phyloP scores from a whole-genome alignment of 1,140 invertebrate species.

The Drosophila neocordata region DNA sequence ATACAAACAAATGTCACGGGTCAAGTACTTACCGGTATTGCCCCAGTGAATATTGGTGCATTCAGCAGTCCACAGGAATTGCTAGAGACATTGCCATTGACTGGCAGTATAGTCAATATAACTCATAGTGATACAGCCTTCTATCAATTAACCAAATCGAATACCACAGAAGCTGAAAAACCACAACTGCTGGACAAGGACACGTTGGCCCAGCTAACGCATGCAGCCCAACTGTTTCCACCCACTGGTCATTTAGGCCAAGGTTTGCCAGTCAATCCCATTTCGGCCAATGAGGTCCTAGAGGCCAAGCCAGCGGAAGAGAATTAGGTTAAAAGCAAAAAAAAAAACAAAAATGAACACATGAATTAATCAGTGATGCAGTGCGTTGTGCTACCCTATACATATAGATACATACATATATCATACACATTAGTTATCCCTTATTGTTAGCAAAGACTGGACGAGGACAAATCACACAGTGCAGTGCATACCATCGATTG shows the following conservation, averaged over 20 bases:
- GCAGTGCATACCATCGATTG: constrained; percentile 12
- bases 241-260: constrained; percentile 27
- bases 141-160: constrained; percentile 73
- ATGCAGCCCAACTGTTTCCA: constrained; percentile 68
- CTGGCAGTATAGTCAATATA: constrained; percentile 82
- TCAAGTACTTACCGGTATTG: constrained; percentile 84
- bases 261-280: constrained; percentile 27
- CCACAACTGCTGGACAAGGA: constrained; percentile 65
- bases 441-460: constrained; percentile 71
- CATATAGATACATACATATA: constrained; percentile 8
- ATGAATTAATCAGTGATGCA: constrained; percentile 47
- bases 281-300: constrained; percentile 49
- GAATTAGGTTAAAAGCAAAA: constrained; percentile 23
- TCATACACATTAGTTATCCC: constrained; percentile 24
- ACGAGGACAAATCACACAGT: constrained; percentile 42
- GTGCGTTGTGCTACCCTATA: constrained; percentile 62
- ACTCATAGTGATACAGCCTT: constrained; percentile 81
- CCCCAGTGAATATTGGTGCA: constrained; percentile 83
- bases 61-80: constrained; percentile 77
- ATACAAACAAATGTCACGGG: constrained; percentile 84
- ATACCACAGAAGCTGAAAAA: constrained; percentile 61
- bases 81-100: constrained; percentile 73
- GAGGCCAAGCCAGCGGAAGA: constrained; percentile 13
- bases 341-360: not conserved
- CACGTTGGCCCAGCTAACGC: constrained; percentile 58